A percentile compares a stretch with the other conserved stretches of the same genome.
phyloP scores from a whole-genome alignment of 2,888 invertebrate species.

The Cordilura impudica region DNA sequence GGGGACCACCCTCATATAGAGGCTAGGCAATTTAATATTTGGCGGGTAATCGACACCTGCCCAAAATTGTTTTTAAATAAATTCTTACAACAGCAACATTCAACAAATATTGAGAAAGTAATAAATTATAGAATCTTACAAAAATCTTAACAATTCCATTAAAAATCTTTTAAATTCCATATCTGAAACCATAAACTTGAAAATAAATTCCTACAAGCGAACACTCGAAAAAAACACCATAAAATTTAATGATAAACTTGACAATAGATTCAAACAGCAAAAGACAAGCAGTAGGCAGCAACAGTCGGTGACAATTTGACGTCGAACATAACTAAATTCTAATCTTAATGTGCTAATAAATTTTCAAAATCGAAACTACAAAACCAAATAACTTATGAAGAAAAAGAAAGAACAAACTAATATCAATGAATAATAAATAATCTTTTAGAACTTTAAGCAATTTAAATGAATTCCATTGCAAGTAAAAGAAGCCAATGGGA shows the following conservation, averaged over 20 bases:
- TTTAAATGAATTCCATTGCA: slow-evolving; percentile 28
- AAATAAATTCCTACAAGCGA: slow-evolving; percentile 3
- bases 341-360: slow-evolving; percentile 77
- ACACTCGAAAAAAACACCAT: slow-evolving; percentile 22
- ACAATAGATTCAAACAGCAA: background rate
- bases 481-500: slow-evolving; percentile 13
- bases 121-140: slow-evolving; percentile 43
- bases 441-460: slow-evolving; percentile 38
- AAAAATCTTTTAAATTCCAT: slow-evolving; percentile 44
- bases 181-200: slow-evolving; percentile 48
- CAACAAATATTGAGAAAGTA: background rate
- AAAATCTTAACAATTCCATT: slow-evolving; percentile 37
- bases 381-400: slow-evolving; percentile 72
- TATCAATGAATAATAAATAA: slow-evolving; percentile 12
- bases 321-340: slow-evolving; percentile 59
- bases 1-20: too few species aligned
- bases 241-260: slow-evolving; percentile 48
- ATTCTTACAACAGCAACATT: background rate
- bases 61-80: background rate
- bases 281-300: background rate
- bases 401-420: slow-evolving; percentile 65
- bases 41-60: background rate
- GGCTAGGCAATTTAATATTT: too few species aligned
- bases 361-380: slow-evolving; percentile 70
- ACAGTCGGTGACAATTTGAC: slow-evolving; percentile 54